These are phyloP conservation scores for Rhynchotus rufescens DNA, from an alignment of 2,797 vertebrate species.

Conservation along the genomic window DNA sequence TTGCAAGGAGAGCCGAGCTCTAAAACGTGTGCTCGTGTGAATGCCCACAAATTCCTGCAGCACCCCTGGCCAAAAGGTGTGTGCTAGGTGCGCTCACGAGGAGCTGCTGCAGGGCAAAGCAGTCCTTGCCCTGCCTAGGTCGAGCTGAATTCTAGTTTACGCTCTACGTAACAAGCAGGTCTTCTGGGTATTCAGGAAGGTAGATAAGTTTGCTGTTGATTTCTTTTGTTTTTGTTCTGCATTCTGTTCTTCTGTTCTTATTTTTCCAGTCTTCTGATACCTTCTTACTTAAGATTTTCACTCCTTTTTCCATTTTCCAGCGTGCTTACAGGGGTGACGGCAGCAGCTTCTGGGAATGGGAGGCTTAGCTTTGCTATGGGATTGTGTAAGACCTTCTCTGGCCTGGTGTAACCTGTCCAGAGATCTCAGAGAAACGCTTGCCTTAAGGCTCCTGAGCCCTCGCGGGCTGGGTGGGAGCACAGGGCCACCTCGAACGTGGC, in stretches of 20 bases:
- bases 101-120: background rate
- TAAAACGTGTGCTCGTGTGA: fast-evolving
- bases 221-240: background rate
- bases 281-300: background rate
- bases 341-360: background rate
- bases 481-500: background rate
- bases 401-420: background rate
- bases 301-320: background rate
- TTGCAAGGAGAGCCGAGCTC: background rate
- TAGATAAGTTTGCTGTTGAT: fast-evolving
- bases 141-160: background rate
- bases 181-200: background rate
- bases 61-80: background rate
- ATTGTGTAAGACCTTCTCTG: background rate
- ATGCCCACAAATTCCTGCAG: background rate
- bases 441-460: background rate
- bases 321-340: background rate
- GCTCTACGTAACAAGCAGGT: background rate
- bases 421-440: background rate
- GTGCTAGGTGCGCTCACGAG: background rate
- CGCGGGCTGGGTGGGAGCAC: fast-evolving
- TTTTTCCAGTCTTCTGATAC: background rate
- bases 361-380: background rate
- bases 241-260: background rate
- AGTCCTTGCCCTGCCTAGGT: background rate